A percentile compares a stretch with the other conserved stretches of the same genome.
These are phyloP conservation scores for Euphydryas editha DNA, from an alignment of 2,888 invertebrate genomes.

Conservation along the genomic window DNA sequence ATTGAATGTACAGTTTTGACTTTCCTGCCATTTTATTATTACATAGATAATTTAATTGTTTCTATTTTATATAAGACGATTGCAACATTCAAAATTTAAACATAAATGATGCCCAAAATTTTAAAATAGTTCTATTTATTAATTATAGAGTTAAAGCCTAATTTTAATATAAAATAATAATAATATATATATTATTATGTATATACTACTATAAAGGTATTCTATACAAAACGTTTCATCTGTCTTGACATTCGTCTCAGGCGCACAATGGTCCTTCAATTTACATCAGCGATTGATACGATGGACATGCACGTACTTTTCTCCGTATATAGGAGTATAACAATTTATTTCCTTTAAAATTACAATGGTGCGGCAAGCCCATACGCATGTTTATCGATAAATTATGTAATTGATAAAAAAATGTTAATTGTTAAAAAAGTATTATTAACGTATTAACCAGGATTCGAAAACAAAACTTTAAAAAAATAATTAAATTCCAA, in stretches of 20 bases:
- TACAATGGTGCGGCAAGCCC: conserved; percentile 18
- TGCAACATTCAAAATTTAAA: not conserved
- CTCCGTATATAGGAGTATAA: conserved; percentile 39
- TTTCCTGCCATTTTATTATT: too few species aligned
- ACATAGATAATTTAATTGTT: not conserved
- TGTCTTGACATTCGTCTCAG: conserved; percentile 49
- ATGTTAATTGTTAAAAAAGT: not conserved
- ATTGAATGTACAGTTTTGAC: too few species aligned
- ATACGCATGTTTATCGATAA: conserved; percentile 8
- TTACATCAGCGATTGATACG: conserved; percentile 58
- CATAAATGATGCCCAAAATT: not conserved
- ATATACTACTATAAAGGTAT: too few species aligned
- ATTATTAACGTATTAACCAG: not conserved
- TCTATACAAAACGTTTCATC: conserved; percentile 47
- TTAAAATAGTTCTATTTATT: not conserved
- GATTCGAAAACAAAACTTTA: too few species aligned
- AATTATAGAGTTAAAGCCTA: not conserved
- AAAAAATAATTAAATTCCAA: too few species aligned
- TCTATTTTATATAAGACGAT: not conserved
- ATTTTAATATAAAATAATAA: conserved; percentile 6
- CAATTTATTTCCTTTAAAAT: conserved; percentile 35
- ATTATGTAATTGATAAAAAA: conserved; percentile 14
- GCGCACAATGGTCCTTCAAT: conserved; percentile 58
- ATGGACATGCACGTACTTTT: conserved; percentile 39
- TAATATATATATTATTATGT: too few species aligned